phyloP scores from a whole-genome alignment of 2,888 invertebrate species.

The Calliphora vomitoria region DNA sequence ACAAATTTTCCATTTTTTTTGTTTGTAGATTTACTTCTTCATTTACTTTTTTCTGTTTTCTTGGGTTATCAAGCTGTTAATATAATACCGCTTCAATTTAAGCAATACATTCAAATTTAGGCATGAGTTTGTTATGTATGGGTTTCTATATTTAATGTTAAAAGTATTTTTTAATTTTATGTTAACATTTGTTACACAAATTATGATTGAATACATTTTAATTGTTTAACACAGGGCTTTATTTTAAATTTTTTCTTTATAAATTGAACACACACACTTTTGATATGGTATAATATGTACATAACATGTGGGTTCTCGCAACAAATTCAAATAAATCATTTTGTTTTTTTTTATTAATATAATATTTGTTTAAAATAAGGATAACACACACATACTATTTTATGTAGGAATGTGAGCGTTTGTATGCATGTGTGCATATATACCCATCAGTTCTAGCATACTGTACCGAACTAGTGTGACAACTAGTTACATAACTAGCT shows the following conservation, averaged over 20 bases:
- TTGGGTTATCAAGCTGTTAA: constrained; percentile 35
- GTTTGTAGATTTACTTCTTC: neutral
- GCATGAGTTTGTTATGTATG: neutral
- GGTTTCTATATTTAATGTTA: neutral
- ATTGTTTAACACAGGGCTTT: constrained; percentile 16
- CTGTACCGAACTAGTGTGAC: too few relatives aligned
- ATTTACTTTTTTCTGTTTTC: neutral
- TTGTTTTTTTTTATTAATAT: constrained; percentile 28
- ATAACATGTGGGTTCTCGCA: neutral
- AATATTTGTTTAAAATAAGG: constrained; percentile 40
- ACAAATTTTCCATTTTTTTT: constrained; percentile 12
- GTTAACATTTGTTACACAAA: constrained; percentile 57
- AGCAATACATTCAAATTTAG: neutral
- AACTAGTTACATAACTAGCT: too few relatives aligned
- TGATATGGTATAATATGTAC: neutral
- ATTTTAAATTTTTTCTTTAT: neutral
- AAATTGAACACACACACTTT: neutral
- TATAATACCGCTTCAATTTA: constrained; percentile 9
- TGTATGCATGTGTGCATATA: too few relatives aligned
- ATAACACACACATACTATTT: neutral
- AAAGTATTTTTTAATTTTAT: constrained; percentile 29
- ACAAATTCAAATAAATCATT: constrained; percentile 28
- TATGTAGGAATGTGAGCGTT: too few relatives aligned
- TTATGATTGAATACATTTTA: constrained; percentile 69
- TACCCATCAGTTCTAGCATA: too few relatives aligned